Evolutionary conservation across 1,140 invertebrate genomes (phyloP).

Genomic region (Temnothorax curvispinosus): DNA sequence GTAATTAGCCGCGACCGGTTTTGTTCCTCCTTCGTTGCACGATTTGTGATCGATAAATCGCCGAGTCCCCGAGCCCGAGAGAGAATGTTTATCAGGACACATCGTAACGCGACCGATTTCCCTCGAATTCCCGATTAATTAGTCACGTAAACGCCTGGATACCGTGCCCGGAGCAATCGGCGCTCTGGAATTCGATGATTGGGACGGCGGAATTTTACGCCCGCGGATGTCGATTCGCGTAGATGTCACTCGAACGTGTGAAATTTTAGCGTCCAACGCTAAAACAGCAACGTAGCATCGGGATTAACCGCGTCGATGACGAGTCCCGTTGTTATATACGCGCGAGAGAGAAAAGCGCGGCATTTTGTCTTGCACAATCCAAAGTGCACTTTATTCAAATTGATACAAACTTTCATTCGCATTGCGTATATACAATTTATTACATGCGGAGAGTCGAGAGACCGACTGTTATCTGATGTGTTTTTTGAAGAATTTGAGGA

Average conservation of each 20-base stretch:
- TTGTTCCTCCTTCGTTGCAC: slow-evolving; percentile 9
- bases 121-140: slow-evolving; percentile 72
- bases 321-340: neutral
- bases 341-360: neutral
- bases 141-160: slow-evolving; percentile 69
- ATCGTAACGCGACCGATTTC: slow-evolving; percentile 62
- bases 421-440: neutral
- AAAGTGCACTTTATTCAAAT: neutral
- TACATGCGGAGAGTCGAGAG: neutral
- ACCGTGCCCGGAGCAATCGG: slow-evolving; percentile 63
- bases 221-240: slow-evolving; percentile 46
- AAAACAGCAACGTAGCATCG: neutral
- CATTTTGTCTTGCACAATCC: neutral
- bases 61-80: neutral
- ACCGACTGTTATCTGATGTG: neutral
- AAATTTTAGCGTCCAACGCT: neutral
- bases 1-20: slow-evolving; percentile 42
- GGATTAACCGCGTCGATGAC: neutral
- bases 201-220: slow-evolving; percentile 55
- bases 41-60: slow-evolving; percentile 64
- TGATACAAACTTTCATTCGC: neutral
- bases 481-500: too few species aligned
- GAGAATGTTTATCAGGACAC: slow-evolving; percentile 59
- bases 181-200: slow-evolving; percentile 67
- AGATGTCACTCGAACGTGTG: slow-evolving; percentile 28